Base-by-base conservation (phyloP, 2,113 vertebrate genomes). In the Laticauda colubrina region DNA sequence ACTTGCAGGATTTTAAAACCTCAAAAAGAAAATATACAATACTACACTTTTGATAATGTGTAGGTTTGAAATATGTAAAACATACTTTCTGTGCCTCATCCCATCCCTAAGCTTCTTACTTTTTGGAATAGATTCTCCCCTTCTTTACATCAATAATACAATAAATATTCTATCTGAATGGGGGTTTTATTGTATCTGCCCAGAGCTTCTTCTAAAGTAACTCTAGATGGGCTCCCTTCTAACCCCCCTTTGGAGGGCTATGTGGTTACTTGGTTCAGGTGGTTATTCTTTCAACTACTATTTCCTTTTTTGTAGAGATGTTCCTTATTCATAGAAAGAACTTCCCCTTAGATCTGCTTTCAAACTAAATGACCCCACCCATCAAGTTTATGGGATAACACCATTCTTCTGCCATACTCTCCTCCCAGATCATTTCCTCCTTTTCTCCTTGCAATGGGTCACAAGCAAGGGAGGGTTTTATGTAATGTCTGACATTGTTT, bases 261-360 rank as follows among this genome's bases (percentile, higher is more conserved):
- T 96, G 96, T 93, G 93, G 97, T 98, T 98, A 98, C 98, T 98
- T 98, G 98, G 97, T 98, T 98, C 97, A 97, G 97, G 97, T 97
- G 94, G 96, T 97, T 96, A 98, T 43, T 61, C 45, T 61, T 90
- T 64, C 11, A 45, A 45, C 45, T 45, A 45, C 5, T 29, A 3
- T 20, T 34, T 43, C 6, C 20, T 34, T 54, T 21, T 96, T 97
- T 98, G 96, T 96, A 3, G 92, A 97, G 97, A 97, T 97, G 95
- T 95, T 97, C 97, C 98, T 98, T 98, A 96, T 98, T 98, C 12
- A 21, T 56, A 39, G n/a, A 43, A 61, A 90, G 59, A 96, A 96
- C 94, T 94, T 95, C 96, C 96, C 97, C 98, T 98, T 97, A 97
- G 97, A 97, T 97, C 95, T 94, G 96, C 96, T 97, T 97, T 97